These are phyloP conservation scores for Geotrupes spiniger DNA, from an alignment of 2,888 invertebrate genomes.

Conservation along the genomic window DNA sequence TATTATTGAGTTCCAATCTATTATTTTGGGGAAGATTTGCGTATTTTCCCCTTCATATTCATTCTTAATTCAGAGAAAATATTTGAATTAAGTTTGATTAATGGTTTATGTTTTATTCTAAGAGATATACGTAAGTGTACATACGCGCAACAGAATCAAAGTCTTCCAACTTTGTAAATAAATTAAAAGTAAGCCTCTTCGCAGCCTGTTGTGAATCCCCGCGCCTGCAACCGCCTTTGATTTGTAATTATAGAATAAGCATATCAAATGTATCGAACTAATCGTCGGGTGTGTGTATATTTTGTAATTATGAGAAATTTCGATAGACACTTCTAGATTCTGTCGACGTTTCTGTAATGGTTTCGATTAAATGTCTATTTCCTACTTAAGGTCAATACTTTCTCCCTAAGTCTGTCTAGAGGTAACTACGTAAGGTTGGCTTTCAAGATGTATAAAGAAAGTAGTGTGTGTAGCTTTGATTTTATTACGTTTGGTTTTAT, in stretches of 20 bases:
- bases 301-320: not conserved
- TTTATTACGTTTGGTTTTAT: not conserved
- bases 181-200: not conserved
- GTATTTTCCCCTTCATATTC: too few relatives aligned
- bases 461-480: conserved; percentile 8
- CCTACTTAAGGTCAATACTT: conserved; percentile 52
- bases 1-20: too few relatives aligned
- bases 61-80: too few relatives aligned
- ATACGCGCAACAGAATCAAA: conserved; percentile 19
- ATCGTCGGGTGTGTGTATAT: not conserved
- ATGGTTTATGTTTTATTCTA: too few relatives aligned
- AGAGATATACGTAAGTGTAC: too few relatives aligned
- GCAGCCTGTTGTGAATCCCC: not conserved
- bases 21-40: too few relatives aligned
- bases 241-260: conserved; percentile 20
- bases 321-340: conserved; percentile 10
- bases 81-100: too few relatives aligned
- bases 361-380: conserved; percentile 35
- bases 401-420: conserved; percentile 9
- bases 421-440: not conserved
- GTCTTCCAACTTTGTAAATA: conserved; percentile 20
- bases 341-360: conserved; percentile 1
- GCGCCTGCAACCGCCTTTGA: not conserved
- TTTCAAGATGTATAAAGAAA: not conserved
- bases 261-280: conserved; percentile 17